Base-by-base conservation (phyloP, 2,888 invertebrate genomes). In the Timandra comae region DNA sequence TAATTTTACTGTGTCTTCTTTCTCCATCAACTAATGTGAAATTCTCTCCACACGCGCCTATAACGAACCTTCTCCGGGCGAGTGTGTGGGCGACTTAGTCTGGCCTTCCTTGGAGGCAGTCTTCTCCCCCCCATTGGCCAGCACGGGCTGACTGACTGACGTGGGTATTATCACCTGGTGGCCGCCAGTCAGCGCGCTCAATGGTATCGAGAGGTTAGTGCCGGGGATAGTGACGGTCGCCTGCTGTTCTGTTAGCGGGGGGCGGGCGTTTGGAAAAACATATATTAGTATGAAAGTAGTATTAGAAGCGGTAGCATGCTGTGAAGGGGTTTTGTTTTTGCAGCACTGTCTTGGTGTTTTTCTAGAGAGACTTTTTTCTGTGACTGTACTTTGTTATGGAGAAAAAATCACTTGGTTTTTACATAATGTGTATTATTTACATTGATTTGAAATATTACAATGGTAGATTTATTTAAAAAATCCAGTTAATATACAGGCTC, bases 171-270 rank as follows among this genome's bases (percentile, higher is more conserved):
- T 75, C 57, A 89, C 75, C 42, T 76, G 71, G 55, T 88, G 88
- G 51, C 67, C 72, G 41, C 75, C 74, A 51, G 77, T 66, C 60
- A 86, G 60, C 48, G 84, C 81, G 63, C 75, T 77, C 58, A 86
- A 54, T 32, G 90, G 90, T 52, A 90, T 88, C 60, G 87, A 79
- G 52, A 90, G 80, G 73, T 90, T 90, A 57, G 89, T 89, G 63
- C 89, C 90, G 35, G 89, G 89, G 53, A 90, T 88, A 31, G 87
- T 87, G 53, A 90, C 73, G 42, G 88, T 80, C 46, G 89, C 81
- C 66, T 79, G 81, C 57, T 84, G 85, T 57, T 85, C 85, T 84
- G 82, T 71, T 68, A 70, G 68, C 61, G 59, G 54, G 48, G 35
- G 33, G 41, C 28, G 38, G 35, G 13, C 36, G 35, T 19, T 37